phyloP scores from a whole-genome alignment of 2,888 invertebrate genomes.

The Eubasilissa splendida region DNA sequence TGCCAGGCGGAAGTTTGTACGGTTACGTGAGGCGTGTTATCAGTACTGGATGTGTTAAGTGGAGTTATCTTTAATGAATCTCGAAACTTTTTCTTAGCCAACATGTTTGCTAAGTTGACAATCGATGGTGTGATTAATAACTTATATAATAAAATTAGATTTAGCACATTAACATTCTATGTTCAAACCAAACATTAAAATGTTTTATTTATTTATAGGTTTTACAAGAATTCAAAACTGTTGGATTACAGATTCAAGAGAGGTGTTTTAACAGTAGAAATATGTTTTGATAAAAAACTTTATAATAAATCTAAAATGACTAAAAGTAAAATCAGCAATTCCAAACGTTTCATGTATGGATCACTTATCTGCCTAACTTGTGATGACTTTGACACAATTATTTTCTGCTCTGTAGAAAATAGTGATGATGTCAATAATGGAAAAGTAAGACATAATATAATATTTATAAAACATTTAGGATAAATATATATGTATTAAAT shows the following conservation, averaged over 20 bases:
- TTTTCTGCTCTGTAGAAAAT: constrained; percentile 80
- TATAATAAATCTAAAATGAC: no score
- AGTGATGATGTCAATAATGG: constrained; percentile 67
- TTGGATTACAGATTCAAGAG: constrained; percentile 59
- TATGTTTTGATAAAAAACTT: constrained; percentile 63
- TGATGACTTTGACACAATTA: constrained; percentile 78
- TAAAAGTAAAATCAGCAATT: constrained; percentile 60
- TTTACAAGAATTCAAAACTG: constrained; percentile 34
- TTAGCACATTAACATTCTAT: no score
- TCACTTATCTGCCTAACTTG: constrained; percentile 81
- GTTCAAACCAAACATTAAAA: no score
- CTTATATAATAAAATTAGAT: no score
- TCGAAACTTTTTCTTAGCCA: no score
- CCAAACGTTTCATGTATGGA: constrained; percentile 79
- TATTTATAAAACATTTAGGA: not conserved
- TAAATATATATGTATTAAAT: no score
- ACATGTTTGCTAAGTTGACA: no score
- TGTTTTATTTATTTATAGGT: constrained; percentile 29
- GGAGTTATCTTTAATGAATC: no score
- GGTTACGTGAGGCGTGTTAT: no score
- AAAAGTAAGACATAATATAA: constrained; percentile 61
- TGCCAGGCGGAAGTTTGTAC: no score
- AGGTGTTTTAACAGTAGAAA: constrained; percentile 68
- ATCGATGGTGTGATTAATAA: no score
- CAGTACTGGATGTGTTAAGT: no score